Conservation (phyloP, 2,797 vertebrate genomes). For the Chaenodraco wilsoni region DNA sequence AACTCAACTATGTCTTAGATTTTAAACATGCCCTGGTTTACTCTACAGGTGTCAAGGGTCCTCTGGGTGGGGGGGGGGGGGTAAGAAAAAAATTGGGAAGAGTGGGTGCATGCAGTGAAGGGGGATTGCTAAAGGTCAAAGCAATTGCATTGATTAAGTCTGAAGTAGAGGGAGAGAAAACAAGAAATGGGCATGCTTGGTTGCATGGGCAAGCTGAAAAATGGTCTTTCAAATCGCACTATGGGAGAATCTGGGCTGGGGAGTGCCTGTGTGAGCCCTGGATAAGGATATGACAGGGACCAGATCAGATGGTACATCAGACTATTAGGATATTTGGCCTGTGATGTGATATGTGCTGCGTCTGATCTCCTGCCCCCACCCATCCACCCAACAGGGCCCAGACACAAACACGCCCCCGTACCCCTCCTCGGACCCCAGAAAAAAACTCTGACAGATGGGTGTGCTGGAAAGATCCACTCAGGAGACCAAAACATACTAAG, state of each 20-base stretch:
- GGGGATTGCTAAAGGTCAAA: slow-evolving; percentile 13
- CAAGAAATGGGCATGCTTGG: not conserved
- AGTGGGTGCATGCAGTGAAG: slow-evolving; percentile 9
- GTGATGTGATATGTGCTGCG: slow-evolving; percentile 61
- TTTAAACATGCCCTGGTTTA: slow-evolving; percentile 8
- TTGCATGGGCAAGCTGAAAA: not conserved
- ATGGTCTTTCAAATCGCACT: slow-evolving; percentile 9
- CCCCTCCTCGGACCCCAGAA: slow-evolving; percentile 54
- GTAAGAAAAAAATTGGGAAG: not conserved
- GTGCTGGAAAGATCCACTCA: slow-evolving; percentile 70
- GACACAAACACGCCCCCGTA: slow-evolving; percentile 62
- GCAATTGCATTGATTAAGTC: not conserved
- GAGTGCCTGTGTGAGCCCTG: slow-evolving; percentile 38
- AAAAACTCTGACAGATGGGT: slow-evolving; percentile 76
- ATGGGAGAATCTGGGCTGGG: slow-evolving; percentile 21
- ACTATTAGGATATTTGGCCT: slow-evolving; percentile 69
- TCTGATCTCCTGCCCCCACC: slow-evolving; percentile 61
- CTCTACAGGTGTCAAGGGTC: slow-evolving; percentile 71
- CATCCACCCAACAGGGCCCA: slow-evolving; percentile 49
- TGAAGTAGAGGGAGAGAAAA: not conserved
- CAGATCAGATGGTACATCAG: slow-evolving; percentile 66
- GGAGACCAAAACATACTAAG: slow-evolving; percentile 78
- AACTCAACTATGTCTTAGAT: not conserved
- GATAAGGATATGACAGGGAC: slow-evolving; percentile 56
- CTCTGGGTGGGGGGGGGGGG: slow-evolving; percentile 16